Evolutionary conservation across 2,113 vertebrate species (phyloP), one percentile per base, ranked within the genome.

Genomic region (Phalacrocorax brasilianus): DNA sequence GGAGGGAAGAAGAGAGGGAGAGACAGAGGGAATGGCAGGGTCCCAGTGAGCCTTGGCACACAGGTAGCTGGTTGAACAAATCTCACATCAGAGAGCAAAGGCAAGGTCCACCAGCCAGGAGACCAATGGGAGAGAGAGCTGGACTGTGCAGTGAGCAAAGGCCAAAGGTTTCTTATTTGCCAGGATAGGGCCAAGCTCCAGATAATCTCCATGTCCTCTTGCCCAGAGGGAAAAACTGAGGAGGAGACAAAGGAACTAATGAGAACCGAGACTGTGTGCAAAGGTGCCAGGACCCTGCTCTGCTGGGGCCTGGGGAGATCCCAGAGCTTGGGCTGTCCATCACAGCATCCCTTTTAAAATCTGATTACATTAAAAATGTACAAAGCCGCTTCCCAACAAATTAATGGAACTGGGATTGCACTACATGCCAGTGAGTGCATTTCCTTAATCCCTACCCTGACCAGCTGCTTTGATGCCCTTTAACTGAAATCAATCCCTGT

Each of bases 401-500:
- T 95, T 91, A 96, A 97, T 97, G 92, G 89, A 93, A 50, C 74
- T 17, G 32, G 81, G 84, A 94, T 88, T 93, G 83, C 2, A 1
- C 76, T 88, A 53, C 70, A 66, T 53, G 71, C 55, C 78, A 89
- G 72, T 59, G 76, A 95, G 82, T 82, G 67, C 74, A 61, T 91
- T 90, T 88, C 75, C 79, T 94, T 95, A 90, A 94, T 95, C 94
- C 85, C 63, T 89, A n/a, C 59, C 67, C 93, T 38, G 68, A 78
- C 93, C 18, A 32, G 77, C 96, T 95, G 87, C 47, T 61, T 61
- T 44, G 3, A 88, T 63, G 78, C 2, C 73, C 91, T 97, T 85
- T 49, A 76, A 55, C 88, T 93, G 93, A 97, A 97, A 97, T 76
- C 96, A 95, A 88, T 93, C 78, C 95, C 73, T 95, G 76, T 89